Percentiles rank a stretch among this genome's conserved stretches.
Evolutionary conservation across 2,113 vertebrate genomes (phyloP).

Genomic region (Lampris incognitus): DNA sequence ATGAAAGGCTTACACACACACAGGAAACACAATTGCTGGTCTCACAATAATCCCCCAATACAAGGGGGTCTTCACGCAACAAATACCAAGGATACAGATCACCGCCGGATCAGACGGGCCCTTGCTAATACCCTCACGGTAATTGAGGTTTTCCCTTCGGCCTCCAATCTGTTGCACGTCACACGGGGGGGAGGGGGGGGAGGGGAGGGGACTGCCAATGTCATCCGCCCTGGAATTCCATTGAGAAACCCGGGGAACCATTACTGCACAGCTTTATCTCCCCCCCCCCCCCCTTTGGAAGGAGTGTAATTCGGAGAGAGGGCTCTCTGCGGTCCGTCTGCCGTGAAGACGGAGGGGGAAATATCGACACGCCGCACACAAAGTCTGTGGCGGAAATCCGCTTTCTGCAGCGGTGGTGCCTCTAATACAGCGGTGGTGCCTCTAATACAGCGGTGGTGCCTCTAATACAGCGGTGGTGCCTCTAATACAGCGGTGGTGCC

Average conservation of each 20-base stretch:
- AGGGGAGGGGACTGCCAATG: not conserved
- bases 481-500: no score
- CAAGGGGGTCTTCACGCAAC: not conserved
- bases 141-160: slow-evolving; percentile 25
- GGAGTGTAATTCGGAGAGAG: no score
- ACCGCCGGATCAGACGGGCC: not conserved
- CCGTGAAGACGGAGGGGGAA: no score
- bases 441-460: no score
- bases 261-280: no score
- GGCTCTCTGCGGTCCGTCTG: no score
- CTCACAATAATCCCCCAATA: slow-evolving; percentile 23
- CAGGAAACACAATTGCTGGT: not conserved
- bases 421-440: no score
- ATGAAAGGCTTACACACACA: slow-evolving; percentile 32
- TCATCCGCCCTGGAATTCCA: not conserved
- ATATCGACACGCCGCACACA: no score
- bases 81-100: not conserved
- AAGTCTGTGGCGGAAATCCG: no score
- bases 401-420: no score
- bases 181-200: not conserved
- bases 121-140: slow-evolving; percentile 7
- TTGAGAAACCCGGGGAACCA: not conserved
- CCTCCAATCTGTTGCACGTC: slow-evolving; percentile 25
- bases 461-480: no score
- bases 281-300: no score